Conservation (phyloP, 2,113 vertebrate species). For the Anolis carolinensis region DNA sequence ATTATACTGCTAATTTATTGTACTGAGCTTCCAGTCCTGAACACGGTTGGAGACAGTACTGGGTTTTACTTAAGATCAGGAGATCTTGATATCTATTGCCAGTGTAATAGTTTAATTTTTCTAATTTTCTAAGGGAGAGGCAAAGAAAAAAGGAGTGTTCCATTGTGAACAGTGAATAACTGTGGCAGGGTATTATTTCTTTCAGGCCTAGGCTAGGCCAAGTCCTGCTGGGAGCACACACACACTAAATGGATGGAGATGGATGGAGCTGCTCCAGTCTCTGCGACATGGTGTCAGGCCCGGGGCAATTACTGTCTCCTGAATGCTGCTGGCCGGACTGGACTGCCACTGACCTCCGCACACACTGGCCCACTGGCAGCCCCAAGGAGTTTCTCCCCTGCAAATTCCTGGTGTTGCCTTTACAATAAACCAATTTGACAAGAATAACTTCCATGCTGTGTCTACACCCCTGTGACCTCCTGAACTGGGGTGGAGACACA, state of each 20-base stretch:
- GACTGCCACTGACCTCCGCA: slow-evolving; percentile 78
- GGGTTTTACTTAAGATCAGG: neutral
- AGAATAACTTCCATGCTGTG: slow-evolving; percentile 75
- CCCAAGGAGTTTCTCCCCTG: slow-evolving; percentile 63
- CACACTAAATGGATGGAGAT: slow-evolving; percentile 80
- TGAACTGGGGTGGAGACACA: slow-evolving; percentile 56
- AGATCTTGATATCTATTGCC: neutral
- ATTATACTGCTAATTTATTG: no score
- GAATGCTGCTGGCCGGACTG: slow-evolving; percentile 74
- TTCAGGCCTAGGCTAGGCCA: slow-evolving; percentile 5
- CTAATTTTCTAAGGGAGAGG: neutral
- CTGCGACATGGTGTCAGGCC: slow-evolving; percentile 76
- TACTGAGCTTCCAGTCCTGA: no score
- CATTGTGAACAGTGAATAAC: slow-evolving; percentile 19
- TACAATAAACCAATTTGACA: slow-evolving; percentile 77
- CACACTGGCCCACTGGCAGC: slow-evolving; percentile 67
- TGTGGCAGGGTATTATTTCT: slow-evolving; percentile 12
- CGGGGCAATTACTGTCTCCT: slow-evolving; percentile 80
- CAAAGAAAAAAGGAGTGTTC: neutral
- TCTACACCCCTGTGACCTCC: slow-evolving; percentile 75
- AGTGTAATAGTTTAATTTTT: neutral
- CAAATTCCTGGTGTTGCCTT: slow-evolving; percentile 71
- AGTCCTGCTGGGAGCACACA: slow-evolving; percentile 42
- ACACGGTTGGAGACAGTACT: neutral
- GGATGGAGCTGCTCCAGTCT: slow-evolving; percentile 75